phyloP scores from a whole-genome alignment of 30 jellyfish, hydroid and myxozoan genomes.

The Cassiopea andromeda region DNA sequence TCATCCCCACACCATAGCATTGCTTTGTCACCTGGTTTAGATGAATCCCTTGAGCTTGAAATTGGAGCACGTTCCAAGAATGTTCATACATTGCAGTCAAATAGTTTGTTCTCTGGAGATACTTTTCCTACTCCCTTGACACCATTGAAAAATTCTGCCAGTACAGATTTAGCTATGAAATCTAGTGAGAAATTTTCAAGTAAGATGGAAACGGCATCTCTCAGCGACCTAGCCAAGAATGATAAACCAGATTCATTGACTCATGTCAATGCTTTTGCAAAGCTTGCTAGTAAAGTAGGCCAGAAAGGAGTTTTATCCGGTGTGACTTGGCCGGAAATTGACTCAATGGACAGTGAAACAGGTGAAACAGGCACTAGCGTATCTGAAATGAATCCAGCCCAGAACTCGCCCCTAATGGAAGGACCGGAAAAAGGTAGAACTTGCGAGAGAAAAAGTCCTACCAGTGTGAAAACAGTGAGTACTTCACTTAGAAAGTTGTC shows the following conservation, averaged over 20 bases:
- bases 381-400: background rate
- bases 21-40: no score
- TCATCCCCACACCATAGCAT: no score
- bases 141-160: background rate
- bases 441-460: background rate
- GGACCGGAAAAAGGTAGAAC: background rate
- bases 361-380: background rate
- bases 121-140: background rate
- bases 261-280: background rate
- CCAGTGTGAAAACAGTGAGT: background rate
- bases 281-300: background rate
- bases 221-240: background rate
- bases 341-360: background rate
- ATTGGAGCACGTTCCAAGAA: no score
- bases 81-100: no score
- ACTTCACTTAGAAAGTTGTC: background rate
- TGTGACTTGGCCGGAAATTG: background rate
- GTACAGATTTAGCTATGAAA: background rate
- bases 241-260: background rate
- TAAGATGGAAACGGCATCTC: background rate
- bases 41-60: no score
- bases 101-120: background rate
- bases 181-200: background rate
- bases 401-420: background rate
- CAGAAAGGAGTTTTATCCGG: background rate